phyloP scores from a whole-genome alignment of 2,888 invertebrate species.

The Apotomis capreana region DNA sequence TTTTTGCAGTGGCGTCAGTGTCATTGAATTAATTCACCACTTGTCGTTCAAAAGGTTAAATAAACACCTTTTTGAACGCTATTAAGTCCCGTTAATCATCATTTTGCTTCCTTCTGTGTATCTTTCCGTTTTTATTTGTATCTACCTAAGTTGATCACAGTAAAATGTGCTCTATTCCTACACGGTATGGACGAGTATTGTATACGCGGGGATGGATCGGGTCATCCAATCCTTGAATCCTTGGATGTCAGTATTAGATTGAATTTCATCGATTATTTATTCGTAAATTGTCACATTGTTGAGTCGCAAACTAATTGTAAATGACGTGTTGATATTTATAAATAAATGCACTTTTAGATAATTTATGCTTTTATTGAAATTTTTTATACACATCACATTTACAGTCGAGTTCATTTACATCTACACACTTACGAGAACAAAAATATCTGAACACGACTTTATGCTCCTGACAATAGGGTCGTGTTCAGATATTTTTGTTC shows the following conservation, averaged over 20 bases:
- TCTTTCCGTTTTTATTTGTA: background rate
- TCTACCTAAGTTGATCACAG: background rate
- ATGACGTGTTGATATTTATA: constrained; percentile 51
- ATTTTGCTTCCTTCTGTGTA: too few species aligned
- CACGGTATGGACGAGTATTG: constrained; percentile 11
- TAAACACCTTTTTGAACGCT: too few species aligned
- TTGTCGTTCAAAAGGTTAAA: too few species aligned
- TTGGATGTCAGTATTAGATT: constrained; percentile 33
- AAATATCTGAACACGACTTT: too few species aligned
- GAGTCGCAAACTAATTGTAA: constrained; percentile 47
- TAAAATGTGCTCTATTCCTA: constrained; percentile 30
- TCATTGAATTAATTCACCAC: too few species aligned
- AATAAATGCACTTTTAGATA: constrained; percentile 60
- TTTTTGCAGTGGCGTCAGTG: too few species aligned
- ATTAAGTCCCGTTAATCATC: too few species aligned
- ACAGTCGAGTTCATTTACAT: too few species aligned
- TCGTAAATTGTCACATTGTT: constrained; percentile 47
- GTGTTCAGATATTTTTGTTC: too few species aligned
- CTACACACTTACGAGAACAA: too few species aligned
- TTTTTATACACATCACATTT: background rate
- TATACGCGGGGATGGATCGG: constrained; percentile 7
- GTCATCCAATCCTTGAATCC: background rate
- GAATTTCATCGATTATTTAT: constrained; percentile 35
- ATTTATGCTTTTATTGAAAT: constrained; percentile 21
- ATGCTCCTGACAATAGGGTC: too few species aligned